Evolutionary conservation across 1,140 invertebrate genomes (phyloP).

Genomic region (Phenacoccus solenopsis): DNA sequence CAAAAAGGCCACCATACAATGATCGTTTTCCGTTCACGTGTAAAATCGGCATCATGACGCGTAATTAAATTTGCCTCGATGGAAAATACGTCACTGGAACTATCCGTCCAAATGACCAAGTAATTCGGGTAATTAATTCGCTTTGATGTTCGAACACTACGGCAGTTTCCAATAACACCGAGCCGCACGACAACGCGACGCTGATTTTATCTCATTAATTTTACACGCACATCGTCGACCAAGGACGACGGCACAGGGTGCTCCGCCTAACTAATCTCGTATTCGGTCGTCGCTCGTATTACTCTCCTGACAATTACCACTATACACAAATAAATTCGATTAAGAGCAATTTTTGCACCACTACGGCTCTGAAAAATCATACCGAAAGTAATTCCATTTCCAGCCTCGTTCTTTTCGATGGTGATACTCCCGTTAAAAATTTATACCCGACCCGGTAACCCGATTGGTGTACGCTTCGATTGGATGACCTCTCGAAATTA

Average conservation of each 20-base stretch:
- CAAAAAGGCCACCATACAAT: too few relatives aligned
- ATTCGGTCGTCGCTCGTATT: neutral
- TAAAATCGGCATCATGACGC: neutral
- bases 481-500: too few relatives aligned
- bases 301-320: neutral
- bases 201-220: neutral
- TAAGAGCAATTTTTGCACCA: too few relatives aligned
- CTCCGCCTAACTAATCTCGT: neutral
- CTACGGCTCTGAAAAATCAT: too few relatives aligned
- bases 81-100: neutral
- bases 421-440: too few relatives aligned
- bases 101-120: neutral
- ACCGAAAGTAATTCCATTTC: too few relatives aligned
- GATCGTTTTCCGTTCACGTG: neutral
- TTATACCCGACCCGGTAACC: too few relatives aligned
- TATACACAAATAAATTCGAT: too few relatives aligned
- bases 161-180: neutral
- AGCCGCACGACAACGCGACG: neutral
- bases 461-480: too few relatives aligned
- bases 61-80: neutral
- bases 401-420: too few relatives aligned
- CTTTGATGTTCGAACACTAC: neutral
- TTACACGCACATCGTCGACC: neutral
- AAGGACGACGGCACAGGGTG: neutral
- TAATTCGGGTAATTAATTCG: neutral